Conservation (phyloP, 2,888 invertebrate species). For the Encarsia formosa region DNA sequence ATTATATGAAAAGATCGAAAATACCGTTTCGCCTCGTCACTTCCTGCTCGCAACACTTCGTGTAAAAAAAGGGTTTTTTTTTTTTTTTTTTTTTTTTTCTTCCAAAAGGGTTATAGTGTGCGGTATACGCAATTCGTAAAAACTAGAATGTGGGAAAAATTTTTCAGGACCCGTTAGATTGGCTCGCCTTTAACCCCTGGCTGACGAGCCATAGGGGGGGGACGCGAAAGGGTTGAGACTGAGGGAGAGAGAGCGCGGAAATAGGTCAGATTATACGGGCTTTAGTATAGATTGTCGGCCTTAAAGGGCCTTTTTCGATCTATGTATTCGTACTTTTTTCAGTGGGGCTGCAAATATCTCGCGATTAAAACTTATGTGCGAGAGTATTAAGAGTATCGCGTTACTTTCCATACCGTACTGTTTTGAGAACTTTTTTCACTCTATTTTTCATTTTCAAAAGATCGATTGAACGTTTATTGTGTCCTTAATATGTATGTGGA, state of each 20-base stretch:
- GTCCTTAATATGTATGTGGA: too few species aligned
- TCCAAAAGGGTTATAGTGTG: conserved; percentile 10
- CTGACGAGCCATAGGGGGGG: neutral
- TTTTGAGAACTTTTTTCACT: too few species aligned
- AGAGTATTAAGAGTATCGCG: too few species aligned
- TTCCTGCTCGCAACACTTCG: conserved; percentile 26
- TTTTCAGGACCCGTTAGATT: conserved; percentile 43
- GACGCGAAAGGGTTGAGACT: conserved; percentile 45
- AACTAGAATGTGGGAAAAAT: conserved; percentile 49
- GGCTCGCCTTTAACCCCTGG: neutral
- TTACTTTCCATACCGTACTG: too few species aligned
- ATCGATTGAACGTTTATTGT: too few species aligned
- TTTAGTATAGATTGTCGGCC: conserved; percentile 24
- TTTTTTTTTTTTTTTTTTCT: too few species aligned
- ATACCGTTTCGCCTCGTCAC: conserved; percentile 34
- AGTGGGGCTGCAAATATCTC: neutral
- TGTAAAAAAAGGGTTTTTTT: neutral
- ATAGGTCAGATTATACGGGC: conserved; percentile 42
- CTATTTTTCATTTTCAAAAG: too few species aligned
- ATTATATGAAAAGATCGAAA: conserved; percentile 31
- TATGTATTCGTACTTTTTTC: conserved; percentile 14
- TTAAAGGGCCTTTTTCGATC: conserved; percentile 27
- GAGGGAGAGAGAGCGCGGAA: conserved; percentile 30
- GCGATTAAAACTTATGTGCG: too few species aligned
- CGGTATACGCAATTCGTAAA: conserved; percentile 35